phyloP scores from a whole-genome alignment of 2,797 vertebrate genomes.

The Gorsachius magnificus region DNA sequence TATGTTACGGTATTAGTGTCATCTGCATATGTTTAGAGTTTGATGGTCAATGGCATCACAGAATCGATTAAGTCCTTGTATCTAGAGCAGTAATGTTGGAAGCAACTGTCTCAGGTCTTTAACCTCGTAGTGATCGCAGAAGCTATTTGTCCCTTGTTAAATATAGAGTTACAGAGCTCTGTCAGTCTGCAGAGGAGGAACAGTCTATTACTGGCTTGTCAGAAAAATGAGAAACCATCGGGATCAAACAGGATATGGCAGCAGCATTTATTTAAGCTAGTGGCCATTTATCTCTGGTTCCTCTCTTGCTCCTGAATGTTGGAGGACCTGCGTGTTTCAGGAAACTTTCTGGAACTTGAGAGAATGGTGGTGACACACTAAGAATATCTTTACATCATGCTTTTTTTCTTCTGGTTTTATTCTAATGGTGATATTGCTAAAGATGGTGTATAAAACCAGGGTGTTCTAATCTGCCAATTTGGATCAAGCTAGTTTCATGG shows the following conservation, averaged over 20 bases:
- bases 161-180: neutral
- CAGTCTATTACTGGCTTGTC: neutral
- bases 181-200: neutral
- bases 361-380: neutral
- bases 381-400: neutral
- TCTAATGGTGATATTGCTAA: neutral
- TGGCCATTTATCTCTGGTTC: neutral
- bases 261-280: neutral
- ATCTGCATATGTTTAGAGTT: neutral
- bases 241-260: neutral
- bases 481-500: neutral
- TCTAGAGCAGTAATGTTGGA: neutral
- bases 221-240: neutral
- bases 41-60: neutral
- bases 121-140: neutral
- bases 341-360: slow-evolving; percentile 2
- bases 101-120: neutral
- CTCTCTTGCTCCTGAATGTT: neutral
- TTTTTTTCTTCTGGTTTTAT: neutral
- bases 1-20: neutral
- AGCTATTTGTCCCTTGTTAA: neutral
- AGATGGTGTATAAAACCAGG: neutral
- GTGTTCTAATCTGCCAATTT: neutral
- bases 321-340: neutral
- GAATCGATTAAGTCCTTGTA: neutral